Conservation (phyloP, 2,113 vertebrate genomes). For the Tor tambroides region DNA sequence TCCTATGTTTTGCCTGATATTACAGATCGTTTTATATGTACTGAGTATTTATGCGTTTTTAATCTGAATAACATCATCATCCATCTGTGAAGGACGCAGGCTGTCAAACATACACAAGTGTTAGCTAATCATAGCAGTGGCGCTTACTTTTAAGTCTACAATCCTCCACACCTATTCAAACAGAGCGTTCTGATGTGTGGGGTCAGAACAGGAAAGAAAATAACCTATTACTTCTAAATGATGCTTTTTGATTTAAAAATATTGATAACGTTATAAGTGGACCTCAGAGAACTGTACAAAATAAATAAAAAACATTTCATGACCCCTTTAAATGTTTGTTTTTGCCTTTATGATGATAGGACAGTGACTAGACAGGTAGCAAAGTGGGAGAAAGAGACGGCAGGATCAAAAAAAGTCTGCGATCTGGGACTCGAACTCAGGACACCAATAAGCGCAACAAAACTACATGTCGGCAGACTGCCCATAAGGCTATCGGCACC, state of each 20-base stretch:
- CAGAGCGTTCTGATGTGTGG: background rate
- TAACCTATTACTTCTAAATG: no score
- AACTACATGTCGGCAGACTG: background rate
- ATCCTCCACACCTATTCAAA: background rate
- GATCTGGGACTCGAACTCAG: background rate
- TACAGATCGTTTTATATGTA: no score
- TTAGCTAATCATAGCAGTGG: background rate
- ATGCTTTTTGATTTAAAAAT: no score
- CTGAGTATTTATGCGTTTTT: no score
- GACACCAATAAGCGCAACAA: background rate
- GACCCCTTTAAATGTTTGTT: background rate
- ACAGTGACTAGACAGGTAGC: background rate
- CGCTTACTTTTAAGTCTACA: background rate
- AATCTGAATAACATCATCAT: no score
- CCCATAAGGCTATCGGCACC: background rate
- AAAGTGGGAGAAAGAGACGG: background rate
- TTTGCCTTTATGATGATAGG: background rate
- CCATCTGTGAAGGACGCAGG: no score
- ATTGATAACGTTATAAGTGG: no score
- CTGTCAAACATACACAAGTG: no score
- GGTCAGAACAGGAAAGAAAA: background rate
- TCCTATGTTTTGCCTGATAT: no score
- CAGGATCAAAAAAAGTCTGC: background rate
- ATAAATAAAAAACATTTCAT: no score
- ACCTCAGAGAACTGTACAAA: no score